Evolutionary conservation across 2,113 vertebrate genomes (phyloP).

Genomic region (Oreochromis tanganicae): DNA sequence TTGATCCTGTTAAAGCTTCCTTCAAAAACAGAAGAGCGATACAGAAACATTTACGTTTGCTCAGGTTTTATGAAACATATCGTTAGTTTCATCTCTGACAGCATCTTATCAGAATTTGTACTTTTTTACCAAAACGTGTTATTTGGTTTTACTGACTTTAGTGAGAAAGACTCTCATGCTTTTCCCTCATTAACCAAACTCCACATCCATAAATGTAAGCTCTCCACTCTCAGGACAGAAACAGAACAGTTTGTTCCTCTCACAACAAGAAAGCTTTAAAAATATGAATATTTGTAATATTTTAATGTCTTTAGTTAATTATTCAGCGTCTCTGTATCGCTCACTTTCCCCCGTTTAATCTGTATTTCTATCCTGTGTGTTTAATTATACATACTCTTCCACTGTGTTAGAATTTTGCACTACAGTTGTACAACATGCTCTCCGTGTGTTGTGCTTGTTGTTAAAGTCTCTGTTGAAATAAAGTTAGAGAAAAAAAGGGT

Average conservation of each 20-base stretch:
- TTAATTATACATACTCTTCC: neutral
- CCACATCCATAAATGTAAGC: too few relatives aligned
- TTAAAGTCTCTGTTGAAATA: neutral
- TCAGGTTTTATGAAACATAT: neutral
- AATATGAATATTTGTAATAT: neutral
- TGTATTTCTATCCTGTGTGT: accelerated
- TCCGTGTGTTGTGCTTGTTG: neutral
- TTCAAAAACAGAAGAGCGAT: neutral
- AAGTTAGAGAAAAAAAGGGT: neutral
- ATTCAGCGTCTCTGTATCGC: neutral
- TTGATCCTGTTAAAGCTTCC: neutral
- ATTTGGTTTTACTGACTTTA: neutral
- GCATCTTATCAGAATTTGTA: neutral
- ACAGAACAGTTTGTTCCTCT: too few relatives aligned
- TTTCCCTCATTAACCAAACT: too few relatives aligned
- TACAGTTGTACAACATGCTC: neutral
- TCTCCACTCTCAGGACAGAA: too few relatives aligned
- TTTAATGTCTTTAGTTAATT: neutral
- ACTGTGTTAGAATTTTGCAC: neutral
- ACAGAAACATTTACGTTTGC: neutral
- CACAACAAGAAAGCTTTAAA: too few relatives aligned
- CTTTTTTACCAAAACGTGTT: neutral
- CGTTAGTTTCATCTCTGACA: neutral
- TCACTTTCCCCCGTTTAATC: neutral
- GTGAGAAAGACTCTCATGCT: neutral